phyloP scores from a whole-genome alignment of 2,797 vertebrate genomes.

The Limnodromus scolopaceus region DNA sequence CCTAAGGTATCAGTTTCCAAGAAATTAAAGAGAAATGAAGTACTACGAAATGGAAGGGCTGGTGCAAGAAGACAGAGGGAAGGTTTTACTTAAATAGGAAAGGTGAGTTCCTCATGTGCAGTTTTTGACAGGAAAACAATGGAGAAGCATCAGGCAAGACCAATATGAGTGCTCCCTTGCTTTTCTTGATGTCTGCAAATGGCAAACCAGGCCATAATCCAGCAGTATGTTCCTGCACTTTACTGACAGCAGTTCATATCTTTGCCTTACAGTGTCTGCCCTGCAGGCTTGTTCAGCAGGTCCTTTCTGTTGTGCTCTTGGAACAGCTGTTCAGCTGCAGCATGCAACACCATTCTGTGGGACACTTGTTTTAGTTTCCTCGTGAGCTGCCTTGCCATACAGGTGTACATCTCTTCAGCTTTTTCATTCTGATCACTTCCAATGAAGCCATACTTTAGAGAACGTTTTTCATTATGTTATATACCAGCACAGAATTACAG shows the following conservation, averaged over 20 bases:
- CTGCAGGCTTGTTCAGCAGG: background rate
- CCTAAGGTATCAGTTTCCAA: background rate
- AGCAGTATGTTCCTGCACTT: background rate
- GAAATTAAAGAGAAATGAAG: background rate
- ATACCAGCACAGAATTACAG: background rate
- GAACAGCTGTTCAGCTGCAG: background rate
- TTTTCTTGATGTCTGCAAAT: background rate
- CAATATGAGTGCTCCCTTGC: fast-evolving
- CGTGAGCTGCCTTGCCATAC: background rate
- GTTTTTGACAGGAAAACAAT: background rate
- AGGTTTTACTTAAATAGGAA: background rate
- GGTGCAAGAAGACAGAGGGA: background rate
- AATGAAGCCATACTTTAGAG: background rate
- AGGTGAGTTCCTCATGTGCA: background rate
- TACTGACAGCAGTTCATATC: background rate
- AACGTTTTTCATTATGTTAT: background rate
- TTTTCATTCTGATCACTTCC: background rate
- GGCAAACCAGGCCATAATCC: background rate
- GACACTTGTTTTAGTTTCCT: background rate
- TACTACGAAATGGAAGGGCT: background rate
- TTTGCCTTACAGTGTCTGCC: background rate
- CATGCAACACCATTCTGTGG: fast-evolving
- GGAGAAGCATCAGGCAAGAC: background rate
- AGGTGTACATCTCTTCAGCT: background rate
- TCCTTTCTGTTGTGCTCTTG: background rate